These are phyloP conservation scores for Apodemia hepburni DNA, from an alignment of 2,888 invertebrate genomes.

Conservation along the genomic window DNA sequence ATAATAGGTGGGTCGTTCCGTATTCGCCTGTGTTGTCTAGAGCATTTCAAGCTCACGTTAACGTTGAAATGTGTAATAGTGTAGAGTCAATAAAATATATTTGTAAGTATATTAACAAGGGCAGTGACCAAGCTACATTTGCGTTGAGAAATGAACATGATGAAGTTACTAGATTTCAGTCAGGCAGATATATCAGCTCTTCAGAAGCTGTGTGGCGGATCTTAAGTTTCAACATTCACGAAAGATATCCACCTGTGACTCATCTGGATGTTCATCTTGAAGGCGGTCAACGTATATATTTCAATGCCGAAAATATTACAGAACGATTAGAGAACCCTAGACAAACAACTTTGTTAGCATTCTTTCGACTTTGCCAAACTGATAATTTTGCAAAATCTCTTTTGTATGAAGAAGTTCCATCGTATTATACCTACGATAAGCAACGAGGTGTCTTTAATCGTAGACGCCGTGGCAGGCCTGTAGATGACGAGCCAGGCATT, in stretches of 20 bases:
- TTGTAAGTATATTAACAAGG: constrained; percentile 28
- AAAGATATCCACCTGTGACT: constrained; percentile 23
- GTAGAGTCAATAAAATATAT: too few species aligned
- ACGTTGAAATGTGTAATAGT: too few species aligned
- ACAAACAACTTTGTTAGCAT: neutral
- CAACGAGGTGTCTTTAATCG: constrained; percentile 25
- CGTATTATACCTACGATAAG: constrained; percentile 35
- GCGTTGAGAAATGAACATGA: constrained; percentile 26
- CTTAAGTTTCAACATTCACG: constrained; percentile 19
- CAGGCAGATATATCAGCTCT: constrained; percentile 26
- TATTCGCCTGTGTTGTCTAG: constrained; percentile 32
- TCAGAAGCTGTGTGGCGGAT: constrained; percentile 31
- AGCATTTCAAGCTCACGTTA: constrained; percentile 21
- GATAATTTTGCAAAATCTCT: constrained; percentile 29
- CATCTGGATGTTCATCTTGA: constrained; percentile 29
- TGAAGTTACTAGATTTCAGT: constrained; percentile 30
- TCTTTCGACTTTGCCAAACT: neutral
- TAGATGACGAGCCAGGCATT: constrained; percentile 27
- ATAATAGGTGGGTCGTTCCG: constrained; percentile 30
- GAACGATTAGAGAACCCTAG: constrained; percentile 28
- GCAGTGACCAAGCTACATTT: constrained; percentile 36
- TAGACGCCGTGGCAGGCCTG: constrained; percentile 26
- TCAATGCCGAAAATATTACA: constrained; percentile 28
- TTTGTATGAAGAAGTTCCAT: constrained; percentile 27
- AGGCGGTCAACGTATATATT: constrained; percentile 30